Evolutionary conservation across 2,888 invertebrate genomes (phyloP), one percentile per base, ranked within the genome.

Genomic region (Lamellibrachia satsuma): DNA sequence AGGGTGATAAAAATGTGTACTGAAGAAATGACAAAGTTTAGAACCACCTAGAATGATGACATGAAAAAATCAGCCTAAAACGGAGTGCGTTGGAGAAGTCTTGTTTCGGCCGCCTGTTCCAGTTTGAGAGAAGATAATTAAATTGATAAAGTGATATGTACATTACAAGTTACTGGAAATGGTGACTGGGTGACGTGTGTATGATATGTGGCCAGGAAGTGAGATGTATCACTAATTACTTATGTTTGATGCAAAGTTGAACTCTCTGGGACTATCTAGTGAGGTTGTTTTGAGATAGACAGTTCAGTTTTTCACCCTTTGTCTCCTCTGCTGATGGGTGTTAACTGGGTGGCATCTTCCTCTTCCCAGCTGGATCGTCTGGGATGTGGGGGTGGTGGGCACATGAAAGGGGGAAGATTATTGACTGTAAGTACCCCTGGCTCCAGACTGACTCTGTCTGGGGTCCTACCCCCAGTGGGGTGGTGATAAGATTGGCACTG

Each of bases 341-440:
- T 3, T 8, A 3, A 22, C 22, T 2, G 11, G 11, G 75, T 75
- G 11, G 75, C 75, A 75, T 75, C 75, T 75, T 75, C 75, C 75
- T 22, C 22, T 22, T 6, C 75, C 11, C 75, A 75, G 75, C 75
- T 75, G 75, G 75, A 75, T 75, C 11, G 22, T 75, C 75, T 75
- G 75, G 75, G 75, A 75, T 75, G 75, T 22, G 75, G 75, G 15
- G 22, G n/a, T 15, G 75, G 75, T 75, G n/a, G 15, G 75, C 75
- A 75, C 22, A 75, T n/a, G 75, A 75, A 75, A 75, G 75, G 15
- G 75, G 22, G 75, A 15, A n/a, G 75, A 75, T 75, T 75, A 75
- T 75, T 75, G 75, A n/a, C 75, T 75, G 75, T 75, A 75, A 75
- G 75, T 75, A 75, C 75, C 75, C 75, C 75, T 75, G 75, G 75